Base-by-base conservation (phyloP, 1,140 invertebrate genomes). In the Matsumurasca onukii region DNA sequence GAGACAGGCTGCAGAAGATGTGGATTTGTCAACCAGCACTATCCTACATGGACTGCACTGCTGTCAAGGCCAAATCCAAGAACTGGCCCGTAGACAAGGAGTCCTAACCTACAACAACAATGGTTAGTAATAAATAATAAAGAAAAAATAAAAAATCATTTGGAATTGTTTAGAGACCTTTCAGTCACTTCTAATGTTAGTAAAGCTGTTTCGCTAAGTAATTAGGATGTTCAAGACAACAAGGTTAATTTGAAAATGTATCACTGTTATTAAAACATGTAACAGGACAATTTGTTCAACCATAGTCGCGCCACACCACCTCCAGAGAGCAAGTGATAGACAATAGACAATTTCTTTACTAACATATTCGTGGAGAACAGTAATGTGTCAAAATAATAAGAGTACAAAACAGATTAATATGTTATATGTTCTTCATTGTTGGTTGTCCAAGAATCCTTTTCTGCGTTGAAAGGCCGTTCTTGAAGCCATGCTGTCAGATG, bases 31-130 rank as follows among this genome's bases (percentile, higher is more conserved):
- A 45, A 59, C 25, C 30, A 27, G 48, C 1, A 65, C 31, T 9
- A 65, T 65, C 27, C 27, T 13, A n/a, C 20, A 25, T 65, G 62
- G 62, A 2, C 22, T 65, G 1, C 27, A 65, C 34, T 48, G 48
- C 34, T 45, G 31, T 13, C 1, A 5, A 13, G 62, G 62, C 1
- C 3, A 2, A 15, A 65, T 65, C 9, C n/a, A 24, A 65, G 31
- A 65, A 48, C 2, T 65, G 15, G 30, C 29, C 15, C 27, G 31
- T 13, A 5, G 62, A 20, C 62, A 65, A 65, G 62, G 62, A n/a
- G 27, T 65, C 27, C 48, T 65, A 22, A 15, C 55, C 30, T 59
- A 59, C 55, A 27, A 27, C 30, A 29, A 27, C 12, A 29, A 59
- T 59, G 55, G 55, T 29, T 13, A 27, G 34, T 39, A 39, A 17